A percentile compares a stretch with the other conserved stretches of the same genome.
These are phyloP conservation scores for Leiothrix lutea DNA, from an alignment of 2,113 vertebrate species.

Conservation along the genomic window DNA sequence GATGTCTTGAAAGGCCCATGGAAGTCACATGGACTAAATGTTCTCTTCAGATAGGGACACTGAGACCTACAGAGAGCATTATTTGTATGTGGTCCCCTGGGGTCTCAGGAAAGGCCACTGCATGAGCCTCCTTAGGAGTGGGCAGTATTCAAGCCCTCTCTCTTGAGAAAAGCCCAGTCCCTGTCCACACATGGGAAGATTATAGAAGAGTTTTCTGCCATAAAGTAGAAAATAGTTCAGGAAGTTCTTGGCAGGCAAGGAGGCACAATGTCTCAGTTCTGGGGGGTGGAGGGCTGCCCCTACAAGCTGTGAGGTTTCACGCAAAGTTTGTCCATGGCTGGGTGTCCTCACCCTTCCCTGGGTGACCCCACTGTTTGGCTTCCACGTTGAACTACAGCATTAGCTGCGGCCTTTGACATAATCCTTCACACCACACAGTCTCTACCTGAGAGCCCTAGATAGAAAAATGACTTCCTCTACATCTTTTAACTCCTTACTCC, in stretches of 20 bases:
- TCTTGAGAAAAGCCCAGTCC: not conserved
- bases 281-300: not conserved
- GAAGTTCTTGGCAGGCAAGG: fast-evolving
- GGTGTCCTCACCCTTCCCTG: not conserved
- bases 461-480: fast-evolving
- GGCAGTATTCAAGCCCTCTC: not conserved
- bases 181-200: not conserved
- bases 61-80: not conserved
- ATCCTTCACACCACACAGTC: not conserved
- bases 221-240: not conserved
- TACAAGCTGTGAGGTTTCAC: not conserved
- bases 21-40: not conserved
- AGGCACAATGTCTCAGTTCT: not conserved
- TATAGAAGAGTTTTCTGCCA: not conserved
- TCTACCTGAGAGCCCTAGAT: not conserved
- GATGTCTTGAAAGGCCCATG: not conserved
- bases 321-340: fast-evolving
- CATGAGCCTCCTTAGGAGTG: fast-evolving
- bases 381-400: fast-evolving
- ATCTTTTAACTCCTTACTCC: not conserved
- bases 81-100: not conserved
- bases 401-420: not conserved
- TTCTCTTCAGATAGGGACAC: not conserved
- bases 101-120: not conserved
- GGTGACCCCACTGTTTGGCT: not conserved